Evolutionary conservation across 2,888 invertebrate genomes (phyloP), one percentile per base, ranked within the genome.

Genomic region (Anthophora plumipes): DNA sequence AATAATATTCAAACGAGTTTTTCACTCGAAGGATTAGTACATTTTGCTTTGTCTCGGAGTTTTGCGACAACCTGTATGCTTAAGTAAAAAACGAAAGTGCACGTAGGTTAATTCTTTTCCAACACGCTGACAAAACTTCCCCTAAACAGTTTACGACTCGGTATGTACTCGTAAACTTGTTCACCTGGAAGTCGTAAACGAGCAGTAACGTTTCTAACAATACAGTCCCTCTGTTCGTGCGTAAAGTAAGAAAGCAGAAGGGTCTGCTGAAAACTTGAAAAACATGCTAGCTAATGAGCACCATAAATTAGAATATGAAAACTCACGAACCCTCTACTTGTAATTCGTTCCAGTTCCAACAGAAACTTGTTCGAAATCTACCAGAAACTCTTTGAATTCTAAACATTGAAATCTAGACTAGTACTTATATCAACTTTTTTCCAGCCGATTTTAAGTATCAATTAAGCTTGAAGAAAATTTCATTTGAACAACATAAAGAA

Each of bases 141-240:
- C 11, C 6, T 46, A 20, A 50, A n/a, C n/a, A 50, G 48, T 50
- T 50, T 50, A 50, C 8, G 8, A n/a, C 48, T 20, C 11, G 48
- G n/a, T n/a, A 50, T 50, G n/a, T 50, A 20, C 48, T 50, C n/a
- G n/a, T 50, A 50, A 50, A 50, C 48, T 50, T 50, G 48, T 50
- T 50, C 48, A 50, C 48, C n/a, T 50, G 48, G 48, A 20, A 50
- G 48, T n/a, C 48, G n/a, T 50, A 50, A 50, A 50, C n/a, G 48
- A n/a, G 48, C 6, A 1, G 48, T 50, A 50, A 50, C 48, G n/a
- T 50, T 50, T 50, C 6, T 50, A 50, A 50, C 48, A 50, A 50
- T 50, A n/a, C 48, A 50, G n/a, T 5, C n/a, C 48, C 46, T n/a
- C 8, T n/a, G 48, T 50, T 50, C 48, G n/a, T 50, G 48, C n/a